Evolutionary conservation across 2,888 invertebrate genomes (phyloP).

Genomic region (Tethea ocularis): DNA sequence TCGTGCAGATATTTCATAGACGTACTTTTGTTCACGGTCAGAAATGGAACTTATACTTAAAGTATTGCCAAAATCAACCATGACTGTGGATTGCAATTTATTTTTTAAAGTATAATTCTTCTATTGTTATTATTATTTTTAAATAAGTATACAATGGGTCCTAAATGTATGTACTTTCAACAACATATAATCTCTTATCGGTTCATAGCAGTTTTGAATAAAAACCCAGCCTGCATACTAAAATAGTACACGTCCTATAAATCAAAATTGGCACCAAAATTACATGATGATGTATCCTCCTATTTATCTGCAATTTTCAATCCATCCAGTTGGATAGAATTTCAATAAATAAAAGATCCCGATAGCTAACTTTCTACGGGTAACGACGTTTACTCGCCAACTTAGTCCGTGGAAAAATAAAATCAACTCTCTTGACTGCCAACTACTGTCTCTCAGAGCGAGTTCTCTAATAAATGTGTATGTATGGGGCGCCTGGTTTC

Average conservation of each 20-base stretch:
- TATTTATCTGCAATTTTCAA: slow-evolving; percentile 49
- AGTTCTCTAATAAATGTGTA: neutral
- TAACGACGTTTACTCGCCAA: slow-evolving; percentile 57
- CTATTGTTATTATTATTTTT: too few species aligned
- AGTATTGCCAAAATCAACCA: too few species aligned
- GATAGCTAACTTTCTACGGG: slow-evolving; percentile 61
- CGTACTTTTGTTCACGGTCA: neutral
- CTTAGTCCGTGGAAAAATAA: slow-evolving; percentile 56
- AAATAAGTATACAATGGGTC: too few species aligned
- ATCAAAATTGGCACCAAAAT: slow-evolving; percentile 36
- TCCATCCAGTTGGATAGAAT: slow-evolving; percentile 64
- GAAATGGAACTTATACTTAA: neutral
- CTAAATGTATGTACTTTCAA: too few species aligned
- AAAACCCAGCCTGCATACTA: too few species aligned
- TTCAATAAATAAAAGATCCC: slow-evolving; percentile 69
- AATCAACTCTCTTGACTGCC: slow-evolving; percentile 37
- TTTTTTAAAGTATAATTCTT: too few species aligned
- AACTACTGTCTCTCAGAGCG: neutral
- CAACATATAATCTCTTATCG: too few species aligned
- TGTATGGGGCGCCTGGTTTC: too few species aligned
- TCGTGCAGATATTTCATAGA: neutral
- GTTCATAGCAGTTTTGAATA: too few species aligned
- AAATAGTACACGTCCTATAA: too few species aligned
- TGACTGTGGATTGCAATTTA: too few species aligned
- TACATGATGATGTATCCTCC: slow-evolving; percentile 30